Evolutionary conservation across 2,797 vertebrate genomes (phyloP), one percentile per base, ranked within the genome.

Genomic region (Schizopygopsis malacanthus): DNA sequence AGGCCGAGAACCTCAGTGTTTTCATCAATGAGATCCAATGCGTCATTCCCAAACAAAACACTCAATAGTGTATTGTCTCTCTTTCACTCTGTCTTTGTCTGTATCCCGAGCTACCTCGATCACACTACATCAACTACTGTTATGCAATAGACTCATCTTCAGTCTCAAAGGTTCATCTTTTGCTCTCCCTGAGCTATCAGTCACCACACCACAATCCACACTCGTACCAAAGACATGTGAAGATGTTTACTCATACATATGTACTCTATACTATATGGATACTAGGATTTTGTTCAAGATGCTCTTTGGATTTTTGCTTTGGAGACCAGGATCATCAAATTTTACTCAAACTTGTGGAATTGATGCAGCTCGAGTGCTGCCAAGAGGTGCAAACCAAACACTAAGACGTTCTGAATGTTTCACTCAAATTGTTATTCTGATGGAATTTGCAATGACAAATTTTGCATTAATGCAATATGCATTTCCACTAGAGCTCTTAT

Each of bases 121-220:
- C 45, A 52, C 61, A 69, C 72, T 69, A 15, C 59, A 84, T 84
- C 45, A 69, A 69, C 43, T 56, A 28, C 45, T 79, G 54, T 83
- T 84, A 79, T 56, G 81, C 56, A 83, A 75, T 79, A 45, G 37
- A 79, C 43, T 80, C 81, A 84, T 70, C 39, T 45, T 61, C 59
- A 22, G 65, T 83, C 85, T 79, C 72, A 79, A 77, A 50, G 73
- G 65, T 73, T 83, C 76, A 67, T 80, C 45, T 75, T 83, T 81
- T 56, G 4, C 33, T 72, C 61, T 73, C 79, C 25, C 79, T 72
- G 69, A 81, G 43, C 43, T 28, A 45, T 75, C 83, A 78, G 22
- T 84, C 47, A 56, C 22, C n/a, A 22, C 47, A 45, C 33, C n/a
- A 22, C 59, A 50, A 56, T 78, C 45, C 50, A 45, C 50, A 59